Evolutionary conservation across 2,888 invertebrate genomes (phyloP), one percentile per base, ranked within the genome.

Genomic region (Gastracanthus pulcherrimus): DNA sequence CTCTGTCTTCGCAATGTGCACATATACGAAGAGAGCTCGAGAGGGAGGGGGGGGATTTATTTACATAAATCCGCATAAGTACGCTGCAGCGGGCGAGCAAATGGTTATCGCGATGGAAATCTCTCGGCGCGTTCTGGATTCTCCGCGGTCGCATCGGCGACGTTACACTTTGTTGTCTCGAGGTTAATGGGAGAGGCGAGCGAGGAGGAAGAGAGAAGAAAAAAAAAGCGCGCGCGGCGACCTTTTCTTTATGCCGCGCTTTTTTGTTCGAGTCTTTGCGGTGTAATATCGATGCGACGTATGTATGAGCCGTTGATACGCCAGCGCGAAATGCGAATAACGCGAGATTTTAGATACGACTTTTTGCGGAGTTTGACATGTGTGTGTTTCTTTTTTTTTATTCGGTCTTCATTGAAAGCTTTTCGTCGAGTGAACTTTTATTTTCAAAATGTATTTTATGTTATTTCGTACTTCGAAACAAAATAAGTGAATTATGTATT

Each of bases 91-190:
- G 7, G n/a, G n/a, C n/a, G n/a, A n/a, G n/a, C n/a, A n/a, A n/a
- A 26, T 41, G 41, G 45, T 72, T 74, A 78, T 81, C 70, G 51
- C 51, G 62, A 70, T 64, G 80, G 48, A 80, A 76, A 80, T 80
- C 55, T 48, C 67, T n/a, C n/a, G n/a, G 48, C 13, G 70, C 48
- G 80, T 70, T 69, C 75, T 76, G 70, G 62, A 80, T 80, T 76
- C 70, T 70, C 38, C 62, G 58, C 26, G n/a, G 19, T 19, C 19
- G 58, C 74, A 71, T 58, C 55, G 64, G 76, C 70, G 36, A 71
- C 80, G 66, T 58, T 76, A 70, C 58, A 75, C 75, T 79, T 79
- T 79, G 82, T 79, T 70, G 79, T 77, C 78, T 79, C 71, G 82
- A 79, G 79, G 75, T 75, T 75, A 79, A 76, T 71, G 75, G 82